Percentiles rank a stretch among this genome's conserved stretches.
Conservation (phyloP, 2,888 invertebrate genomes). For the Hypselothyrea guttata region DNA sequence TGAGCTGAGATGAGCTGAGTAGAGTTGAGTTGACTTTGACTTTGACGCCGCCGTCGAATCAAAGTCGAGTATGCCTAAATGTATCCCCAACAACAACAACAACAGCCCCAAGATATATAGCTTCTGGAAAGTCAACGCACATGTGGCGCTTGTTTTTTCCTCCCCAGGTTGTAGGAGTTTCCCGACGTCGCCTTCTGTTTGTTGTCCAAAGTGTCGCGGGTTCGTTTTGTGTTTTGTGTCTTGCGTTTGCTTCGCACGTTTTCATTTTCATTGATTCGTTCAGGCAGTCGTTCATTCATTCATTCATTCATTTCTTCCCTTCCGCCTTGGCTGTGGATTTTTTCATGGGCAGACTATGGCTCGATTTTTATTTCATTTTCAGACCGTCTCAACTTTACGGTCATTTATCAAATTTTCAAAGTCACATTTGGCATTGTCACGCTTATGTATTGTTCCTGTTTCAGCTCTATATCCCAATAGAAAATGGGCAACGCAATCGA, state of each 20-base stretch:
- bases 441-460: constrained; percentile 56
- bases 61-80: constrained; percentile 47
- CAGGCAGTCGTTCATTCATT: constrained; percentile 31
- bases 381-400: constrained; percentile 59
- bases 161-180: too few relatives aligned
- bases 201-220: constrained; percentile 69
- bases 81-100: constrained; percentile 40
- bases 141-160: constrained; percentile 61
- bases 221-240: constrained; percentile 28
- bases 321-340: constrained; percentile 51
- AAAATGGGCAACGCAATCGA: constrained; percentile 44
- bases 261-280: constrained; percentile 36
- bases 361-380: constrained; percentile 59
- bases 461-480: constrained; percentile 9
- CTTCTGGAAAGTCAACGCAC: constrained; percentile 39
- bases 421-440: constrained; percentile 80
- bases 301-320: constrained; percentile 24
- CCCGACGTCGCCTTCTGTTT: constrained; percentile 56
- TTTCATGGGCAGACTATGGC: constrained; percentile 24
- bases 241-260: constrained; percentile 61
- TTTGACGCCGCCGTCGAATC: constrained; percentile 49
- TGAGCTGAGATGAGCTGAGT: too few relatives aligned
- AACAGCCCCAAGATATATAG: too few relatives aligned
- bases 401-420: constrained; percentile 80
- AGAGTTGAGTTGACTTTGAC: constrained; percentile 53